Base-by-base conservation (phyloP, 2,888 invertebrate species). In the Diarsia dahlii region DNA sequence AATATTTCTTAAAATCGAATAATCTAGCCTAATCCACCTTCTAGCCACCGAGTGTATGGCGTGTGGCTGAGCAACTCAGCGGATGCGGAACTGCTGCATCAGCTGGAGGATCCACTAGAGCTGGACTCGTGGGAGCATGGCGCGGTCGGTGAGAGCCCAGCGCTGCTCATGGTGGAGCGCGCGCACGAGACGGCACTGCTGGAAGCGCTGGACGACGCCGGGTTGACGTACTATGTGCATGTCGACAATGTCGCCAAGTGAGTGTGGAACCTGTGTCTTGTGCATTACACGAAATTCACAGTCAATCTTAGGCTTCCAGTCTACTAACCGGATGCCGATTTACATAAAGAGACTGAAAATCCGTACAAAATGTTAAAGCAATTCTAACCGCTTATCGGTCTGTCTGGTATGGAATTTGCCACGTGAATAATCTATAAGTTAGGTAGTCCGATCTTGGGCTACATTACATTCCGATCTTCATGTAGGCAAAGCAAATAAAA, bases 71-170 rank as follows among this genome's bases (percentile, higher is more conserved):
- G 82, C 0, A 76, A 88, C 12, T 52, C 60, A 0, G 71, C 82
- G 0, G 91, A 93, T 46, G 74, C 81, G 45, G 68, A 82, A 0
- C 73, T 91, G 5, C 80, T 90, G 39, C 69, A 78, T 13, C 52
- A 23, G 34, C 23, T 82, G 48, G 89, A 91, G 52, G 4, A 66
- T 0, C 68, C 81, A 8, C 69, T 91, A 6, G 81, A 90, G 39
- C 66, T 94, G 54, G 94, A 94, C 74, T 69, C 90, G 5, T 94
- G 93, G 93, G 86, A 90, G 70, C 84, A 89, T 63, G 94, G 93
- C 0, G 80, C 76, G 10, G 89, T 90, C 0, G 87, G 52, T 0
- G 71, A 74, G 2, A 76, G 90, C 0, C 92, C 92, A 20, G 91
- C 92, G 12, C 74, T 88, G 63, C 87, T 92, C n/a, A 94, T 93